These are phyloP conservation scores for Arrhamphus sclerolepis DNA, from an alignment of 2,797 vertebrate genomes.

Conservation along the genomic window DNA sequence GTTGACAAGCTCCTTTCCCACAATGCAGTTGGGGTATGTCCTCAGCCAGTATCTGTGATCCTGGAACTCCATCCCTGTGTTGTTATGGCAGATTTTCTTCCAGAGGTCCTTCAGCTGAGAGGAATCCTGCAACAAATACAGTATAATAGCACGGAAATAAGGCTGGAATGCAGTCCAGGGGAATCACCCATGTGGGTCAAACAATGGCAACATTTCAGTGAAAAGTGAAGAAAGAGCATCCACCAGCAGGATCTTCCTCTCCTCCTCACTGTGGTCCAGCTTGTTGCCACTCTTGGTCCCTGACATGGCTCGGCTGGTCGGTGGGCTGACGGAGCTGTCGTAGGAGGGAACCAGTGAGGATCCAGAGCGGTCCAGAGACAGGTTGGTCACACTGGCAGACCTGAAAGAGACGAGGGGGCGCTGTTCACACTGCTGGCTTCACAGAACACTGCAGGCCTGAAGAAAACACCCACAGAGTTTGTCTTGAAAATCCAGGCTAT, in stretches of 20 bases:
- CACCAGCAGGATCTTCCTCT: conserved; percentile 97
- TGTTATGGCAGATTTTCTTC: conserved; percentile 98
- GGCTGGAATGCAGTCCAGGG: too few species aligned
- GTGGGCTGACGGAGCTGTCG: conserved; percentile 93
- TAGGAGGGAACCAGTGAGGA: conserved; percentile 93
- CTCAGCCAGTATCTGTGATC: conserved; percentile 98
- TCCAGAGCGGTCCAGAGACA: conserved; percentile 92
- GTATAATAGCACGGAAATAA: background rate
- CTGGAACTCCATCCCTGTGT: conserved; percentile 98
- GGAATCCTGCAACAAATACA: conserved; percentile 84
- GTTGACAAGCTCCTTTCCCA: conserved; percentile 98
- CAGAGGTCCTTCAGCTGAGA: conserved; percentile 96
- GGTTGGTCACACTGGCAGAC: conserved; percentile 94
- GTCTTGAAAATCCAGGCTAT: too few species aligned
- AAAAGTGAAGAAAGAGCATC: background rate
- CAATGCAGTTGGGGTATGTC: conserved; percentile 97
- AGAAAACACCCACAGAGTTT: too few species aligned
- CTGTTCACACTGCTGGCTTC: background rate
- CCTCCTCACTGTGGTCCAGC: conserved; percentile 91
- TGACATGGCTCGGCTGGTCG: conserved; percentile 84
- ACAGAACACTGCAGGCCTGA: background rate
- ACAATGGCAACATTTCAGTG: background rate
- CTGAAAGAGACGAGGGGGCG: conserved; percentile 72
- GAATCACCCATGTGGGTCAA: background rate
- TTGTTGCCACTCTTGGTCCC: conserved; percentile 82